phyloP scores from a whole-genome alignment of 2,113 vertebrate species.

The Uria aalge region DNA sequence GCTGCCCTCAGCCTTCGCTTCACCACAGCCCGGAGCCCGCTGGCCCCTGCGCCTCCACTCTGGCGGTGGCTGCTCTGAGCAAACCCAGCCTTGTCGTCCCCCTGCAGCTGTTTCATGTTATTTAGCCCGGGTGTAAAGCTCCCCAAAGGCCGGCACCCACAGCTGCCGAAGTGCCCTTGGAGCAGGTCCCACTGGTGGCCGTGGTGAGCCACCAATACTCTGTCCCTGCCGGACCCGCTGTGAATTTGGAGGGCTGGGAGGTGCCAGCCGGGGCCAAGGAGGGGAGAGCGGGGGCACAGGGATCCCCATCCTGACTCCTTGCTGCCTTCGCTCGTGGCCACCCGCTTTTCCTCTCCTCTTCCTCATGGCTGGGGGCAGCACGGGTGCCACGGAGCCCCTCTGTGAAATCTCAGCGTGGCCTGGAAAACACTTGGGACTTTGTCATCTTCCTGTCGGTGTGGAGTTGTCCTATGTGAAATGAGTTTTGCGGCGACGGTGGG shows the following conservation, averaged over 20 bases:
- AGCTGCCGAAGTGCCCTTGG: no score
- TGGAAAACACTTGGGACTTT: background rate
- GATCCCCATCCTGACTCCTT: rapidly evolving
- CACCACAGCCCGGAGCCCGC: rapidly evolving
- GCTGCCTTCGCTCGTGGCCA: rapidly evolving
- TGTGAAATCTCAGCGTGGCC: no score
- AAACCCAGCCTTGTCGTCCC: background rate
- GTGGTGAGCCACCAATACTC: background rate
- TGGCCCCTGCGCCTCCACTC: rapidly evolving
- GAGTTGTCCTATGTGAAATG: no score
- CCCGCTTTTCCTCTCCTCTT: background rate
- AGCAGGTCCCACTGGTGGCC: rapidly evolving
- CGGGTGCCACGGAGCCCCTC: background rate
- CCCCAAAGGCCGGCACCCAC: rapidly evolving
- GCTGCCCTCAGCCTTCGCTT: background rate
- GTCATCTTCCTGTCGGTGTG: background rate
- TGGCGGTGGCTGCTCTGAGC: background rate
- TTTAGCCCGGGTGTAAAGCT: background rate
- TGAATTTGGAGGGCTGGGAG: background rate
- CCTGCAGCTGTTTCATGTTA: no score
- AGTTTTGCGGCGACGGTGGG: background rate
- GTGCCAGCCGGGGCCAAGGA: rapidly evolving
- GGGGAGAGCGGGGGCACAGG: no score
- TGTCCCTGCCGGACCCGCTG: background rate
- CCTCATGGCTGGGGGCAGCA: rapidly evolving